Percentiles rank a stretch among this genome's conserved stretches.
Conservation (phyloP, 2,113 vertebrate genomes). For the Ondatra zibethicus region DNA sequence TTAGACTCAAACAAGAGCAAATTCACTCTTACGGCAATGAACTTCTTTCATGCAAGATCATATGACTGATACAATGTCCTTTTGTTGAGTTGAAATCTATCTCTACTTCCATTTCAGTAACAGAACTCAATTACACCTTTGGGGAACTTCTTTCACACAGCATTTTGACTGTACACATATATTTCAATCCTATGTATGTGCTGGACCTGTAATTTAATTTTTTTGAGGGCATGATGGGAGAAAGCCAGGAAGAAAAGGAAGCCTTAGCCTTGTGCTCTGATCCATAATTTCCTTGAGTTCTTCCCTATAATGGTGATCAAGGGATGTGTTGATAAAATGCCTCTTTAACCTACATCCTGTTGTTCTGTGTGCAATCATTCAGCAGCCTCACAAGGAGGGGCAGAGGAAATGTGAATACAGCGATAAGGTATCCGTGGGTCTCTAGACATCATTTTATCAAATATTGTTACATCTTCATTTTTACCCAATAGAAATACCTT, state of each 20-base stretch:
- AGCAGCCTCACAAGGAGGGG: neutral
- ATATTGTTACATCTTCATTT: neutral
- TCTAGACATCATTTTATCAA: neutral
- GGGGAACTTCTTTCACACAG: neutral
- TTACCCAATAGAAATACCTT: neutral
- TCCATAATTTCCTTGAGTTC: neutral
- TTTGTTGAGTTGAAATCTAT: neutral
- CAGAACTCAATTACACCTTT: neutral
- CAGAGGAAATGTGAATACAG: neutral
- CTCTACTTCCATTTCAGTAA: conserved; percentile 30
- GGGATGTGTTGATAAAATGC: neutral
- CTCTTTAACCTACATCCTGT: neutral
- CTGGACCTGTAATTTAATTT: neutral
- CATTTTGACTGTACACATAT: neutral
- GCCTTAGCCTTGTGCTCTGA: neutral
- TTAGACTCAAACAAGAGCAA: neutral
- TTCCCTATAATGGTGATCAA: neutral
- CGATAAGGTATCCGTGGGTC: neutral
- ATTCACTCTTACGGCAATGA: neutral
- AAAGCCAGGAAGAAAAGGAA: neutral
- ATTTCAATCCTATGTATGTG: neutral
- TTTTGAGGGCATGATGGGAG: neutral
- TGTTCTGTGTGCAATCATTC: neutral
- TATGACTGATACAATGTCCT: neutral
- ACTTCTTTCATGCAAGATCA: neutral